Base-by-base conservation (phyloP, 1,140 invertebrate genomes). In the Steinernema khuongi region DNA sequence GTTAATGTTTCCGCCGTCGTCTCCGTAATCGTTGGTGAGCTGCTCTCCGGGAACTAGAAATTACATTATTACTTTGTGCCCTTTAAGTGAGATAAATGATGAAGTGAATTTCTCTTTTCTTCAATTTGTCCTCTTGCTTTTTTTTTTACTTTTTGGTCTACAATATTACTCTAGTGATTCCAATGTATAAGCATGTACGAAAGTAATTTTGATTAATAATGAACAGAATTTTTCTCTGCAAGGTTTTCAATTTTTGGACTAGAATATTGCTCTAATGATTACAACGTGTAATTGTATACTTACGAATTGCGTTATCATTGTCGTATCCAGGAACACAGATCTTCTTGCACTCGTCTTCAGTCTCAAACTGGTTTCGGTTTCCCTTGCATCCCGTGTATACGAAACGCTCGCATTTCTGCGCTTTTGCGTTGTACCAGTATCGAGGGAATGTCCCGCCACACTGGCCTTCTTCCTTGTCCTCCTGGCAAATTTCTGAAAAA, bases 371-470 rank as follows among this genome's bases (percentile, higher is more conserved):
- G 87, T 92, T 92, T 60, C 84, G 86, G 83, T 91, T 91, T 70
- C 90, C 90, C 70, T 89, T 87, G 78, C 90, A 91, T 68, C 90
- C 90, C 1, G 90, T 89, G 75, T 89, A 91, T 71, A 89, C 87
- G 83, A 91, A 91, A 79, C 88, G 83, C 33, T 87, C 81, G 78
- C 90, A 91, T 71, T 86, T 84, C 36, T 88, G 87, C 44, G 86
- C 86, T 33, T 83, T 80, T 0, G 87, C 81, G 84, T 91, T 89
- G 81, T 85, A 90, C 80, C 85, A 88, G 85, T 87, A 90, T 29
- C 90, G 85, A 0, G 88, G 87, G 60, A 90, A 87, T 1, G 87
- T 79, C 1, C 89, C 90, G 14, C 86, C 83, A 76, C 90, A 91
- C 70, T 88, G 86, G 7, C 90, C 90, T 68, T 79, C 75, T 73